A percentile compares a stretch with the other conserved stretches of the same genome.
Evolutionary conservation across 2,797 vertebrate species (phyloP).

Genomic region (Pyrocephalus nanus): DNA sequence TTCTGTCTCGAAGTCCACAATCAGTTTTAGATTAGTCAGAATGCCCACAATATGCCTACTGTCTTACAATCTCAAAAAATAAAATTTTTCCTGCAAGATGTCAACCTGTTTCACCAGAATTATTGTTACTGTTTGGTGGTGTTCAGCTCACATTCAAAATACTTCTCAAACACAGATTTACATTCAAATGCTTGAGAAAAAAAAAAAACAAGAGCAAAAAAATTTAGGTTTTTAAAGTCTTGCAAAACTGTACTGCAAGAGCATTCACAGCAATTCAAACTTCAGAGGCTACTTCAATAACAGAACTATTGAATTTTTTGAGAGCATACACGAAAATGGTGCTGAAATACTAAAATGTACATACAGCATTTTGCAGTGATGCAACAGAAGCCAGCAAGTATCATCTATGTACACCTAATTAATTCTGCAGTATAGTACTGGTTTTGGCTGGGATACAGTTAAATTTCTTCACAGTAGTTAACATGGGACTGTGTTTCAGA

Average conservation of each 20-base stretch:
- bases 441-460: not conserved
- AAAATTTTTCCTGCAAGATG: not conserved
- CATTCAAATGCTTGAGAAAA: not conserved
- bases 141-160: not conserved
- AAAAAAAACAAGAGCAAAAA: not conserved
- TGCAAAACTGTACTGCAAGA: not conserved
- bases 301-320: not conserved
- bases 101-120: not conserved
- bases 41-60: not conserved
- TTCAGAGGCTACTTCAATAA: not conserved
- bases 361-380: not conserved
- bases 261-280: not conserved
- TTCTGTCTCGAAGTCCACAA: not conserved
- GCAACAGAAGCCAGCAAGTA: not conserved
- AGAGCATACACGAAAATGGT: not conserved
- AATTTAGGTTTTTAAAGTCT: not conserved
- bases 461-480: not conserved
- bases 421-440: not conserved
- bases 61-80: not conserved
- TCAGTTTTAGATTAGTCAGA: not conserved
- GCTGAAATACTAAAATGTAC: not conserved
- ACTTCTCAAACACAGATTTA: not conserved
- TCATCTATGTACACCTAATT: accelerated
- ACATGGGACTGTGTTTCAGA: not conserved
- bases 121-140: not conserved